phyloP scores from a whole-genome alignment of 2,888 invertebrate species.

The Eilema griseolum region DNA sequence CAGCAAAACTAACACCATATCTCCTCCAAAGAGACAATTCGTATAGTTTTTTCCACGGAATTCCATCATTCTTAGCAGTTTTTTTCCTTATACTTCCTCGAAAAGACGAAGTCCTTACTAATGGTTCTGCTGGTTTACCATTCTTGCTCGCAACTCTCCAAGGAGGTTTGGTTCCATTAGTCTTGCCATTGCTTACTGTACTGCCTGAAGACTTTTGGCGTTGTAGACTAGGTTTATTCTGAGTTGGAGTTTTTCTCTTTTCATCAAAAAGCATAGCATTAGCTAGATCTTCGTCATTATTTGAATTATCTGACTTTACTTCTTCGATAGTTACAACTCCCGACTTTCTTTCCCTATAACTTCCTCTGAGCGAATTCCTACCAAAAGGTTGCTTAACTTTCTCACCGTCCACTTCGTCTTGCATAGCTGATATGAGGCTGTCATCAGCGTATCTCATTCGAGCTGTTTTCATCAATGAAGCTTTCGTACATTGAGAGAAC shows the following conservation, averaged over 20 bases:
- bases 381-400: slow-evolving; percentile 73
- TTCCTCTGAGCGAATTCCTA: slow-evolving; percentile 75
- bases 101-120: slow-evolving; percentile 75
- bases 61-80: slow-evolving; percentile 72
- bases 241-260: slow-evolving; percentile 69
- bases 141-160: slow-evolving; percentile 80
- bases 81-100: slow-evolving; percentile 81
- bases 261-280: slow-evolving; percentile 76
- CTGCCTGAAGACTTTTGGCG: slow-evolving; percentile 72
- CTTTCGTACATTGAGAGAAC: slow-evolving; percentile 87
- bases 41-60: slow-evolving; percentile 86
- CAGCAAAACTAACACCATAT: slow-evolving; percentile 81
- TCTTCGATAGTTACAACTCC: slow-evolving; percentile 83
- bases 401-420: slow-evolving; percentile 81
- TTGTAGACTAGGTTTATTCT: slow-evolving; percentile 65
- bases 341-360: slow-evolving; percentile 80
- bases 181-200: slow-evolving; percentile 67
- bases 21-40: slow-evolving; percentile 86
- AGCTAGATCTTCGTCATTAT: slow-evolving; percentile 74
- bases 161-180: slow-evolving; percentile 76
- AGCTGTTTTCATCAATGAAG: slow-evolving; percentile 87
- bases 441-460: slow-evolving; percentile 88
- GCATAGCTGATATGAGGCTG: slow-evolving; percentile 66
- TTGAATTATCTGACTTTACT: slow-evolving; percentile 78
- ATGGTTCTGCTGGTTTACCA: slow-evolving; percentile 68